These are phyloP conservation scores for Meteorus sp. DNA, from an alignment of 1,140 invertebrate genomes.

Conservation along the genomic window DNA sequence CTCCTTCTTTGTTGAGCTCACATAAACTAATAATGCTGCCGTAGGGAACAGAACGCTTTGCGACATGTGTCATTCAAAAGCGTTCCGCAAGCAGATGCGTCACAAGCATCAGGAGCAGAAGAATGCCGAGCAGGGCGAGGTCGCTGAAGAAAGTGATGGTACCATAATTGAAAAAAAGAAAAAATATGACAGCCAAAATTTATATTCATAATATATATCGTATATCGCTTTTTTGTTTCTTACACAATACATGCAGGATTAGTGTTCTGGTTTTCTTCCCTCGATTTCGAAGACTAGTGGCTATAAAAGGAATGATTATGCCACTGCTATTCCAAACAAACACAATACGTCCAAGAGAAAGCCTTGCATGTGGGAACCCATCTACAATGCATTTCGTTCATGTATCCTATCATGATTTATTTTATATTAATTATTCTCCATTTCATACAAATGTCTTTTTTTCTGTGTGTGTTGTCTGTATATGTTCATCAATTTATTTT, in stretches of 20 bases:
- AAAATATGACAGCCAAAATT: slow-evolving; percentile 10
- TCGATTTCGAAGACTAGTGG: no score
- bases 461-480: not conserved
- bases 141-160: slow-evolving; percentile 58
- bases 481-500: not conserved
- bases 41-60: slow-evolving; percentile 85
- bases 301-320: no score
- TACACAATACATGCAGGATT: no score
- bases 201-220: slow-evolving; percentile 5
- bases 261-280: no score
- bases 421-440: no score
- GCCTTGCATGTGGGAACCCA: no score
- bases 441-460: no score
- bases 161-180: slow-evolving; percentile 29
- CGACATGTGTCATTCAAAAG: slow-evolving; percentile 76
- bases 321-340: no score
- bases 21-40: slow-evolving; percentile 51
- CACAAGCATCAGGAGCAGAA: slow-evolving; percentile 66
- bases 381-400: no score
- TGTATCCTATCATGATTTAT: no score
- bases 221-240: no score
- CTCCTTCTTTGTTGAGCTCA: slow-evolving; percentile 27
- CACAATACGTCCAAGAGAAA: no score
- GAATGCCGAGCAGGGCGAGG: slow-evolving; percentile 53
- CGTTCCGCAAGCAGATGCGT: slow-evolving; percentile 66